Evolutionary conservation across 2,888 invertebrate genomes (phyloP).

Genomic region (Melanargia galathea): DNA sequence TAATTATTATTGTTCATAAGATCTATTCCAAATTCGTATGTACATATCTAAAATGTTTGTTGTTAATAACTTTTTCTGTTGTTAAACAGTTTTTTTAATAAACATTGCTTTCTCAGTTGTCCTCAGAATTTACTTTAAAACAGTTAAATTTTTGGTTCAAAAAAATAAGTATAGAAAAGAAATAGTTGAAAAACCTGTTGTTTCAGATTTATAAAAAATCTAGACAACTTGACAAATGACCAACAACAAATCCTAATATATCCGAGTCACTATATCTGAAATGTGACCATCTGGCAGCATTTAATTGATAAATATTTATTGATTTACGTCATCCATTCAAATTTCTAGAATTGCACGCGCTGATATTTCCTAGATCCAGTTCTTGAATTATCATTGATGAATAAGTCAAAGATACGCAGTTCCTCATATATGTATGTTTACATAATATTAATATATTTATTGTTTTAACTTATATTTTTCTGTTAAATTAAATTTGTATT

Average conservation of each 20-base stretch:
- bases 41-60: no score
- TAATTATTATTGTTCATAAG: no score
- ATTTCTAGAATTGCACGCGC: conserved; percentile 19
- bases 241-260: conserved; percentile 6
- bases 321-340: conserved; percentile 32
- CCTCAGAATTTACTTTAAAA: no score
- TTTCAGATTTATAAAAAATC: neutral
- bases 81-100: no score
- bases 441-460: no score
- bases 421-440: neutral
- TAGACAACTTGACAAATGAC: neutral
- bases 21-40: no score
- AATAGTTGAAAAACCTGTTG: neutral
- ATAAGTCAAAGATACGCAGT: neutral
- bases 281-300: conserved; percentile 24
- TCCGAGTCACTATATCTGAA: conserved; percentile 7
- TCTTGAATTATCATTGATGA: conserved; percentile 9
- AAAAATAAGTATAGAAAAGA: neutral
- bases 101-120: no score
- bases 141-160: no score
- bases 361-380: conserved; percentile 29
- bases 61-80: no score
- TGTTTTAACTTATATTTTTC: no score
- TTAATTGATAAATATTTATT: conserved; percentile 19
- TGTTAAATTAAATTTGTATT: no score